A percentile compares a stretch with the other conserved stretches of the same genome.
Conservation (phyloP, 2,113 vertebrate genomes). For the Capreolus pygargus region DNA sequence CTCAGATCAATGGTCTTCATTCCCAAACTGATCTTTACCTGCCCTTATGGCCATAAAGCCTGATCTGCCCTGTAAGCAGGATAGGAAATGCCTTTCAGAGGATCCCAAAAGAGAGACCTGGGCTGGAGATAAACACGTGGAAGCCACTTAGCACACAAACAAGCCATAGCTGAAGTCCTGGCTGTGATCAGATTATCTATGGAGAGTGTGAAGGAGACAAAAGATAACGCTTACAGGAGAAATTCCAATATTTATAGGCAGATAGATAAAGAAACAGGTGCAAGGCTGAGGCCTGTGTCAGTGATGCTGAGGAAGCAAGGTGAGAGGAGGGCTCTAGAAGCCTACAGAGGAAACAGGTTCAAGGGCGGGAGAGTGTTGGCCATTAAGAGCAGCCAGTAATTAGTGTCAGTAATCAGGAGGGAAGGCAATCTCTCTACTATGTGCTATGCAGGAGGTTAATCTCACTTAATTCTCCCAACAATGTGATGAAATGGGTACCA, state of each 20-base stretch:
- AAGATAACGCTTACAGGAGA: background rate
- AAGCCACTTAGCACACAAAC: background rate
- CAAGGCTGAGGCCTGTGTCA: background rate
- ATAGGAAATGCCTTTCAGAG: background rate
- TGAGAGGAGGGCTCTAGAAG: no score
- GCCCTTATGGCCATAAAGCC: background rate
- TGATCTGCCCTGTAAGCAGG: background rate
- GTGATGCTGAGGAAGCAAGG: background rate
- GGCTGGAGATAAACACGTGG: background rate
- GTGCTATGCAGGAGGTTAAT: background rate
- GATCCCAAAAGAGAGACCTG: background rate
- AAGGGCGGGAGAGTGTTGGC: background rate
- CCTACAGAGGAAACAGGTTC: background rate
- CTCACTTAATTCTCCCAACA: background rate
- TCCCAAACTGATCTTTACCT: background rate
- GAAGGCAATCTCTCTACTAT: background rate
- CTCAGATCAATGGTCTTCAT: background rate
- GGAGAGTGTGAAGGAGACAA: background rate
- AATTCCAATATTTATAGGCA: rapidly evolving
- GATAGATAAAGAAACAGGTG: background rate
- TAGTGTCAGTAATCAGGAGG: background rate
- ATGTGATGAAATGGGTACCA: background rate
- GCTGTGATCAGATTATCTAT: background rate
- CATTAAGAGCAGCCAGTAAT: background rate
- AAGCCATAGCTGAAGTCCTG: no score